Evolutionary conservation across 2,888 invertebrate species (phyloP), one percentile per base, ranked within the genome.

Genomic region (Andrena hattorfiana): DNA sequence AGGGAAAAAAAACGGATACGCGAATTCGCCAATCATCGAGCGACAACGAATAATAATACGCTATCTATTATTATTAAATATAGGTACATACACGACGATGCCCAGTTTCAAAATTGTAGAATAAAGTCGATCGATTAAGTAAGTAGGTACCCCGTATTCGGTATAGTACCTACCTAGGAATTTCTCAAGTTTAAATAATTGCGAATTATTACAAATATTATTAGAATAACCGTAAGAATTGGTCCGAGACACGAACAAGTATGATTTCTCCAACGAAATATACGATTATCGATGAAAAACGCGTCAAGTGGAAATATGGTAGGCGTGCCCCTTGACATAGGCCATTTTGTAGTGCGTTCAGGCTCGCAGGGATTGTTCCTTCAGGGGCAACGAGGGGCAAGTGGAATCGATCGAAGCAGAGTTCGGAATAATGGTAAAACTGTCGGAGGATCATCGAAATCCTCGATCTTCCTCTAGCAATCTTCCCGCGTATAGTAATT

Each of bases 301-400:
- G 10, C 10, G 20, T 71, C 32, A 49, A 62, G 48, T 62, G 63
- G 26, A 78, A 71, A 71, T 51, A 63, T 67, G 51, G 59, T 85
- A 87, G 90, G 90, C 89, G 91, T 91, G 91, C 92, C 92, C 92
- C 92, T 92, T 91, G 87, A 87, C 88, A 86, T 92, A 92, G 92
- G 92, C 92, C 92, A 92, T 92, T 90, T 92, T 92, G 90, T 89
- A 66, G 67, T 81, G 83, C 88, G 87, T 90, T 81, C 85, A 87
- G 87, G 85, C 86, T 89, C 85, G 84, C 87, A 88, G 91, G 91
- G 87, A 88, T 86, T 89, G 88, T 88, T 86, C 84, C 77, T 89
- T 81, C 89, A 92, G 92, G 92, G 90, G 92, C 92, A 79, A 23
- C 79, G 89, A 92, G 92, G 92, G 90, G 92, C 92, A 79, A 23